Conservation (phyloP, 2,888 invertebrate species). For the Hypsopygia costalis region DNA sequence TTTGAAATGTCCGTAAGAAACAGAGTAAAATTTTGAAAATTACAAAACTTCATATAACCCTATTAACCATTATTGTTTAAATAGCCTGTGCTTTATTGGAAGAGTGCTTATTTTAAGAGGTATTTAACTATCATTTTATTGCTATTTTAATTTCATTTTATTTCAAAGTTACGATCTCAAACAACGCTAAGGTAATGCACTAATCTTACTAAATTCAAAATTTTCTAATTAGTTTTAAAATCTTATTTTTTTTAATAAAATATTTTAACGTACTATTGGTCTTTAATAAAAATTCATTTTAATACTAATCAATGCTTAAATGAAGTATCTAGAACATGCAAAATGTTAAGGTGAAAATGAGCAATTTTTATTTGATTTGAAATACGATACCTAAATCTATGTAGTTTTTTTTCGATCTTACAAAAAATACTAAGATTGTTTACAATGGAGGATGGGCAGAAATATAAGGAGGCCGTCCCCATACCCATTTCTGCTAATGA, state of each 20-base stretch:
- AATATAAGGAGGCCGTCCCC: too few species aligned
- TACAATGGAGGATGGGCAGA: too few species aligned
- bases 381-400: slow-evolving; percentile 20
- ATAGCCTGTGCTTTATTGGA: slow-evolving; percentile 36
- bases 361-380: slow-evolving; percentile 48
- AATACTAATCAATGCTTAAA: slow-evolving; percentile 42
- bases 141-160: slow-evolving; percentile 43
- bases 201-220: slow-evolving; percentile 51
- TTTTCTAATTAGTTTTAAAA: slow-evolving; percentile 48
- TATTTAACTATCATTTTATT: slow-evolving; percentile 55
- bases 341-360: slow-evolving; percentile 52
- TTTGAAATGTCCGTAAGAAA: slow-evolving; percentile 1
- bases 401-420: slow-evolving; percentile 7
- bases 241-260: slow-evolving; percentile 54
- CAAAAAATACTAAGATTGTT: slow-evolving; percentile 6
- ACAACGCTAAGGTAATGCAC: slow-evolving; percentile 54
- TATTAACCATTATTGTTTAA: too few species aligned
- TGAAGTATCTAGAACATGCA: slow-evolving; percentile 62
- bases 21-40: slow-evolving; percentile 1
- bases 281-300: slow-evolving; percentile 60
- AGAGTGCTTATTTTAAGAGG: slow-evolving; percentile 47
- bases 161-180: slow-evolving; percentile 38
- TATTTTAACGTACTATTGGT: slow-evolving; percentile 70
- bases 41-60: slow-evolving; percentile 16
- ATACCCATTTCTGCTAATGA: too few species aligned